Conservation (phyloP, 2,888 invertebrate genomes). For the Malacosoma neustria region DNA sequence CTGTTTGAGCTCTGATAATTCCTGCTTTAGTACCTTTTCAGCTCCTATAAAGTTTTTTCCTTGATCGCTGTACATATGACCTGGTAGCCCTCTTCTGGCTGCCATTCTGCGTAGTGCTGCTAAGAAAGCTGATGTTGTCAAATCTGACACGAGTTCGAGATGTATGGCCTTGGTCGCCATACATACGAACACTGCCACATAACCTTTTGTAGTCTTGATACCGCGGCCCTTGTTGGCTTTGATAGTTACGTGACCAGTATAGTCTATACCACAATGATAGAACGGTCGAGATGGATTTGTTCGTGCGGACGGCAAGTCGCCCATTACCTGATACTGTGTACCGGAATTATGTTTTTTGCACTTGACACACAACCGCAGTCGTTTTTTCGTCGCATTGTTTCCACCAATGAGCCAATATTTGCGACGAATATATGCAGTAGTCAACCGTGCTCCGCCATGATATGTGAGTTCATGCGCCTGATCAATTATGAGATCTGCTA, state of each 20-base stretch:
- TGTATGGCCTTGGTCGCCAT: slow-evolving; percentile 22
- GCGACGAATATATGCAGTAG: slow-evolving; percentile 14
- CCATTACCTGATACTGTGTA: slow-evolving; percentile 17
- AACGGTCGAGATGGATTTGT: slow-evolving; percentile 17
- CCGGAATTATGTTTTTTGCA: slow-evolving; percentile 14
- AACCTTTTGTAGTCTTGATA: slow-evolving; percentile 13
- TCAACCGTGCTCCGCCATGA: slow-evolving; percentile 18
- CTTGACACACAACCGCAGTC: slow-evolving; percentile 11
- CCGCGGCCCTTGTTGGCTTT: slow-evolving; percentile 16
- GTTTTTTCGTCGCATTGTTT: slow-evolving; percentile 13
- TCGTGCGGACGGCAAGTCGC: slow-evolving; percentile 15
- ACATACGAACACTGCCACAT: slow-evolving; percentile 19
- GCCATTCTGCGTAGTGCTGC: slow-evolving; percentile 16
- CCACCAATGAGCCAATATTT: slow-evolving; percentile 20
- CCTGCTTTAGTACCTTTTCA: too few species aligned
- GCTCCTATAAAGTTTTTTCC: slow-evolving; percentile 17
- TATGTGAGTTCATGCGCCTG: slow-evolving; percentile 14
- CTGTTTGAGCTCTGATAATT: slow-evolving; percentile 1
- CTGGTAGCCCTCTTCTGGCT: slow-evolving; percentile 14
- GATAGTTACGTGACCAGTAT: slow-evolving; percentile 17
- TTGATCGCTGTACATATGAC: slow-evolving; percentile 16
- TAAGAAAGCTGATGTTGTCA: slow-evolving; percentile 20
- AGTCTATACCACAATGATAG: slow-evolving; percentile 16
- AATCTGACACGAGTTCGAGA: slow-evolving; percentile 22
- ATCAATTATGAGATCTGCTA: slow-evolving; percentile 14